Evolutionary conservation across 2,113 vertebrate species (phyloP).

Genomic region (human (Homo sapiens)): DNA sequence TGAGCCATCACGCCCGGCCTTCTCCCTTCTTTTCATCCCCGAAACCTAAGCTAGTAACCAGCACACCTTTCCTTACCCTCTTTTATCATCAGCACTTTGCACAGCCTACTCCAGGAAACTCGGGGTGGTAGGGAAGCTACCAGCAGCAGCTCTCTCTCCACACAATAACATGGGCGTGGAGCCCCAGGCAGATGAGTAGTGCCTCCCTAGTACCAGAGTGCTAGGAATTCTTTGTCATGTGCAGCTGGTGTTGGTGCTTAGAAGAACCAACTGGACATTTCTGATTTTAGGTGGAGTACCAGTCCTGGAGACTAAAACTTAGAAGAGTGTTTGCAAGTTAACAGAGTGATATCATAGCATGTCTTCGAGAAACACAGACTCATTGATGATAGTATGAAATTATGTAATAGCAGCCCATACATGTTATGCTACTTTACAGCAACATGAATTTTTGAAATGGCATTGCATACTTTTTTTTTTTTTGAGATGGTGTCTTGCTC

Average conservation of each 20-base stretch:
- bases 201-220: background rate
- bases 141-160: background rate
- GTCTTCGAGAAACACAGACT: constrained; percentile 10
- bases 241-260: background rate
- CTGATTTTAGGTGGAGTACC: background rate
- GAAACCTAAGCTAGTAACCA: background rate
- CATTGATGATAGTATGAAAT: constrained; percentile 11
- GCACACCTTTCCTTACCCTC: background rate
- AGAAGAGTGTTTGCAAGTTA: background rate
- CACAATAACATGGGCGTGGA: background rate
- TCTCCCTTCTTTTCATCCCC: background rate
- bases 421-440: background rate
- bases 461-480: background rate
- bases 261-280: background rate
- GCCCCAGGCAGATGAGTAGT: background rate
- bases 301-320: background rate
- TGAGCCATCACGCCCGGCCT: background rate
- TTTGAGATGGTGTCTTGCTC: too few relatives aligned
- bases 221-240: background rate
- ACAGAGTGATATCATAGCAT: background rate
- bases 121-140: background rate
- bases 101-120: background rate
- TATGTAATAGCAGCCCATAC: background rate
- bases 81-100: background rate
- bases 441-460: background rate